A percentile compares a stretch with the other conserved stretches of the same genome.
These are phyloP conservation scores for Pseudococcus viburni DNA, from an alignment of 2,888 invertebrate genomes.

Conservation along the genomic window DNA sequence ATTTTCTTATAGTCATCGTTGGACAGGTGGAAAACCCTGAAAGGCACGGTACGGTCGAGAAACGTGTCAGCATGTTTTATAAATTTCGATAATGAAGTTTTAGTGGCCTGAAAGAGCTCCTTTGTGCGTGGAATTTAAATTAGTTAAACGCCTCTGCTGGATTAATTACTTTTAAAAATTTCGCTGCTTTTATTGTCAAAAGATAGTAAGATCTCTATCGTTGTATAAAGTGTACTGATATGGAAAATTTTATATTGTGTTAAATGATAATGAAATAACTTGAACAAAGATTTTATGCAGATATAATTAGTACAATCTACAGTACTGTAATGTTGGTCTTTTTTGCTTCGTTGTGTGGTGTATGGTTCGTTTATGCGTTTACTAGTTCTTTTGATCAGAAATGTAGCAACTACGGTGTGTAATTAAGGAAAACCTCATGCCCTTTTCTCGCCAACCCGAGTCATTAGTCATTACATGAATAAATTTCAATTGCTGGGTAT, in stretches of 20 bases:
- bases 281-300: background rate
- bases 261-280: background rate
- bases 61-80: background rate
- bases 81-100: conserved; percentile 12
- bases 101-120: background rate
- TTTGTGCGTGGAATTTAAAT: conserved; percentile 6
- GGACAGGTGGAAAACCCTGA: background rate
- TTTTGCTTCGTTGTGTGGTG: background rate
- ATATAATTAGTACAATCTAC: background rate
- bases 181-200: background rate
- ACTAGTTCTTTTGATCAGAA: background rate
- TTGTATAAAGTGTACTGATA: background rate
- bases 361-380: background rate
- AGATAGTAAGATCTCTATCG: background rate
- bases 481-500: too few relatives aligned
- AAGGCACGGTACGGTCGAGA: background rate
- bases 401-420: background rate
- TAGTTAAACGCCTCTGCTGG: background rate
- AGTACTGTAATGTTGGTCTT: background rate
- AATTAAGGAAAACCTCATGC: background rate
- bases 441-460: too few relatives aligned
- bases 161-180: conserved; percentile 28
- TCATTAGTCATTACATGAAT: too few relatives aligned
- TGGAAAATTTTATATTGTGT: background rate
- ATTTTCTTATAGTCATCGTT: background rate